phyloP scores from a whole-genome alignment of 1,140 invertebrate species.

The Chelonus insularis region DNA sequence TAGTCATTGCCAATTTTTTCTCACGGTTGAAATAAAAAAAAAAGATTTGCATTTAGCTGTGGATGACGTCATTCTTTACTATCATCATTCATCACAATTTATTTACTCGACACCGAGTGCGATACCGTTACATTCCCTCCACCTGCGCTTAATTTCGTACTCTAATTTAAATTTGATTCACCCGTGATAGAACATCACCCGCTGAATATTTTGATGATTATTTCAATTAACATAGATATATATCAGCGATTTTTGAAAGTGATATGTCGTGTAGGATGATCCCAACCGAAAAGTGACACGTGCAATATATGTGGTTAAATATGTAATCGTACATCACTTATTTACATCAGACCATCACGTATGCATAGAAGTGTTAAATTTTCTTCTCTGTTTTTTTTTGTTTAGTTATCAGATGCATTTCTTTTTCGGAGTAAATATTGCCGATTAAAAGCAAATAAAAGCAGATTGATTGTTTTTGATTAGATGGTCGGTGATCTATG shows the following conservation, averaged over 20 bases:
- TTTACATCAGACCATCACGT: too few species aligned
- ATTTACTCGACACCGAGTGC: too few species aligned
- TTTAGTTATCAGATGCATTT: too few species aligned
- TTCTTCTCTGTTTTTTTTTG: too few species aligned
- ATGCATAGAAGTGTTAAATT: too few species aligned
- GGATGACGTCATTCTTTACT: slow-evolving; percentile 5
- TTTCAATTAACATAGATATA: slow-evolving; percentile 55
- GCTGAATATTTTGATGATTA: slow-evolving; percentile 47
- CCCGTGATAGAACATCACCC: slow-evolving; percentile 42
- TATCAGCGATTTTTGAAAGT: slow-evolving; percentile 39
- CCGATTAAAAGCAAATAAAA: too few species aligned
- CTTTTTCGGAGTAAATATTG: too few species aligned
- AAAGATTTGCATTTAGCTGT: too few species aligned
- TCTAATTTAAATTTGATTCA: slow-evolving; percentile 44
- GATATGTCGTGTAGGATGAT: slow-evolving; percentile 18
- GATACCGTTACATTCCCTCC: slow-evolving; percentile 18
- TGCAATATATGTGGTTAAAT: not conserved
- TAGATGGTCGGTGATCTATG: too few species aligned
- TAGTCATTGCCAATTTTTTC: too few species aligned
- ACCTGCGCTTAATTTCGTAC: slow-evolving; percentile 32
- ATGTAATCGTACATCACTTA: not conserved
- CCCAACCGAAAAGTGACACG: slow-evolving; percentile 16
- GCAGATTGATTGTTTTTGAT: too few species aligned
- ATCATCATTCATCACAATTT: not conserved
- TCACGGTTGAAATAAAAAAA: too few species aligned